Percentiles rank a stretch among this genome's conserved stretches.
phyloP scores from a whole-genome alignment of 2,113 vertebrate genomes.

The Cynoglossus semilaevis region DNA sequence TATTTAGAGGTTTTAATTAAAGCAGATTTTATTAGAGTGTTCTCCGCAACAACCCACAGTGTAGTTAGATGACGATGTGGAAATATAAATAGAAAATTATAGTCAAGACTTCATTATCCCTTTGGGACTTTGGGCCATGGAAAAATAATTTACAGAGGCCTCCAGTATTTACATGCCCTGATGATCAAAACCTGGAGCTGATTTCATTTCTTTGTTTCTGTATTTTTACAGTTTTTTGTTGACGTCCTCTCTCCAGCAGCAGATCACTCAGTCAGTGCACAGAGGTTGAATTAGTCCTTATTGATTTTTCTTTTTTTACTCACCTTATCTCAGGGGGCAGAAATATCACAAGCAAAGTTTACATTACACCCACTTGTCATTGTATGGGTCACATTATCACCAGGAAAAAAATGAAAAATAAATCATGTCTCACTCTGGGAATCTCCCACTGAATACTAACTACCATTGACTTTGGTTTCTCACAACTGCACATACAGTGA shows the following conservation, averaged over 20 bases:
- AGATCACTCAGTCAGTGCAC: conserved; percentile 19
- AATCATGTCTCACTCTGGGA: conserved; percentile 14
- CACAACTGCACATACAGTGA: not conserved
- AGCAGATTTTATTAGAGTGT: conserved; percentile 14
- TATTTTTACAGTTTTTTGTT: not conserved
- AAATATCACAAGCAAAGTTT: conserved; percentile 16
- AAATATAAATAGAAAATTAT: conserved; percentile 29
- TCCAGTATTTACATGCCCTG: conserved; percentile 3
- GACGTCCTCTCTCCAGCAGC: conserved; percentile 15
- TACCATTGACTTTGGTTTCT: conserved; percentile 7
- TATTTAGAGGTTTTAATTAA: conserved; percentile 15
- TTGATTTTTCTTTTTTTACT: conserved; percentile 39
- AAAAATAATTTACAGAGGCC: conserved; percentile 9
- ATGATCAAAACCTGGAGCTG: not conserved
- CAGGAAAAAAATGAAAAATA: conserved; percentile 13
- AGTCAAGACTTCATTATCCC: conserved; percentile 15
- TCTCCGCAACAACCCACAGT: not conserved
- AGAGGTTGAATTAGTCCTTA: conserved; percentile 45
- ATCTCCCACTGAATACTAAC: conserved; percentile 10
- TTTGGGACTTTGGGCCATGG: not conserved
- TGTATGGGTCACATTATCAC: not conserved
- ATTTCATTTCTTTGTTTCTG: too few species aligned
- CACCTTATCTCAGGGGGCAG: conserved; percentile 7
- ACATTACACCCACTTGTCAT: conserved; percentile 7
- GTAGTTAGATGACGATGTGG: conserved; percentile 5